Percentiles rank a stretch among this genome's conserved stretches.
Evolutionary conservation across 2,113 vertebrate species (phyloP).

Genomic region (Sarotherodon lohbergeri): DNA sequence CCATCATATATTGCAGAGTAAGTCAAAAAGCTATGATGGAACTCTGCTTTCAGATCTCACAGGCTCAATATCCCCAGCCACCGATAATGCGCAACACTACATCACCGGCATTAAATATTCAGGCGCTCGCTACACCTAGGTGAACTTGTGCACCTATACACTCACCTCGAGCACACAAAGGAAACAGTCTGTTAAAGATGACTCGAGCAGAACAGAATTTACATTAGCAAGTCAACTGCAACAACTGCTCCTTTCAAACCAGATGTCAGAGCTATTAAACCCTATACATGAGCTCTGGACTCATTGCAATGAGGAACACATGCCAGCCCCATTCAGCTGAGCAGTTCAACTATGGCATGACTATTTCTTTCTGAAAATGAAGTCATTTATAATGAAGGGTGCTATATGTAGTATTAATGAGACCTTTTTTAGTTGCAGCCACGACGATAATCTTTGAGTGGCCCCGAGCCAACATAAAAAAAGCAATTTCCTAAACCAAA

Average conservation of each 20-base stretch:
- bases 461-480: background rate
- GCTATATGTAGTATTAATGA: slow-evolving; percentile 13
- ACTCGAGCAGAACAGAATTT: background rate
- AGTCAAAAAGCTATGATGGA: slow-evolving; percentile 50
- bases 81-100: slow-evolving; percentile 58
- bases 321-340: background rate
- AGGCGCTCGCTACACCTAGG: slow-evolving; percentile 45
- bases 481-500: slow-evolving; percentile 10
- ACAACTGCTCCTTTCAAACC: background rate
- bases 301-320: background rate
- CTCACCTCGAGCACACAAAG: background rate
- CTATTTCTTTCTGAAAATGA: background rate
- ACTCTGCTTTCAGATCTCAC: slow-evolving; percentile 42
- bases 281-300: background rate
- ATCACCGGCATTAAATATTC: slow-evolving; percentile 67
- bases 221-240: background rate
- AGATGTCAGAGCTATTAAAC: background rate
- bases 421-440: background rate
- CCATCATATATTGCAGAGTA: slow-evolving; percentile 14
- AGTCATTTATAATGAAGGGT: background rate
- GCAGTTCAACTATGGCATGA: background rate
- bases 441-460: background rate
- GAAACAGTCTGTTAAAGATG: background rate
- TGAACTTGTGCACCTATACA: slow-evolving; percentile 46
- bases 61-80: slow-evolving; percentile 47